Evolutionary conservation across 92 coral and sea anemone species (phyloP), one percentile per base, ranked within the genome.

Genomic region (Galaxea fascicularis): DNA sequence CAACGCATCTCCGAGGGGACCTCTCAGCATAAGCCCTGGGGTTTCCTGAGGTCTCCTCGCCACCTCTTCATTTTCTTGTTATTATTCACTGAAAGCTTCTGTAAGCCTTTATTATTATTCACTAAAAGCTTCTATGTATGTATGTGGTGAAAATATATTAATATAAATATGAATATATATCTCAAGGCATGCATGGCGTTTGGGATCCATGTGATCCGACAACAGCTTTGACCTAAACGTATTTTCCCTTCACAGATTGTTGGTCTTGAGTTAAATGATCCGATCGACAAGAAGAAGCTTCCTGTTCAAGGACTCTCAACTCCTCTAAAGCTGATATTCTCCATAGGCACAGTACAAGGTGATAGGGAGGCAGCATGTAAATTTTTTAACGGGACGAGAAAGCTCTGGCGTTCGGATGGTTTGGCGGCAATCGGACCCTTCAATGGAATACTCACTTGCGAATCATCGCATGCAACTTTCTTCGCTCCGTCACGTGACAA

Each of bases 391-490:
- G 87, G 76, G 62, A 17, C 21, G 39, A 53, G 3, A 2, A 15
- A 54, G 76, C 44, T 27, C 62, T 88, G 89, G 89, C 18, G 63
- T 8, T 16, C 74, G 20, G 63, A 65, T 18, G 89, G 89, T 16
- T 47, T 85, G 68, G 76, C 71, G 0, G 75, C 82, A 0, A 30
- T 58, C 5, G 60, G 46, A 17, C 54, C 27, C 4, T 57, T 9
- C 4, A 51, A 76, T 67, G 68, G 52, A 69, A 12, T 72, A 5
- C 13, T 64, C 21, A 45, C 16, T 22, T 88, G 78, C 35, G 71
- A 60, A 15, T 81, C 83, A 51, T 64, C 77, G 15, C 78, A 81
- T 25, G 76, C 88, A 45, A 74, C 91, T 47, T 82, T 82, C 72
- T 82, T 84, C 18, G 87, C 87, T 25, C 87, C 87, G 39, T 62